Evolutionary conservation across 1,140 invertebrate species (phyloP), one percentile per base, ranked within the genome.

Genomic region (Calosoma granatense): DNA sequence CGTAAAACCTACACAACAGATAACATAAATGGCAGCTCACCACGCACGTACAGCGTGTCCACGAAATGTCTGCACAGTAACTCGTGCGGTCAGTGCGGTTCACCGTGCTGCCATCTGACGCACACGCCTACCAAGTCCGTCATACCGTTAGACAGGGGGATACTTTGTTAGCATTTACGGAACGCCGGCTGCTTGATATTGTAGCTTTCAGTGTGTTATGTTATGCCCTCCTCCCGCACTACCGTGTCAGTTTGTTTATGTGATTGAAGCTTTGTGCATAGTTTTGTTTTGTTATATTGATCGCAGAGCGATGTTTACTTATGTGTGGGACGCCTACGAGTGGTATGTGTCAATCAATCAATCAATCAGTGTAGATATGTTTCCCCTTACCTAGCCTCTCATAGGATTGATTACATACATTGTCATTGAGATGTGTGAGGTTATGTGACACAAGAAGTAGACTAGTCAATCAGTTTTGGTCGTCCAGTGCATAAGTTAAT

Each of bases 61-160:
- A 59, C 59, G 51, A 70, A 67, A 58, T 70, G 69, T 60, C 61
- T 72, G 26, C 26, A 36, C 26, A 47, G 41, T 47, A 11, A 6
- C 14, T 59, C 53, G 30, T 72, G 70, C 65, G 62, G 68, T 30
- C 71, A 72, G 58, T 72, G 70, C 60, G 70, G 70, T 22, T 61
- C 69, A 2, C 64, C 69, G 22, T 73, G 71, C 58, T 62, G 71
- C 20, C 70, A 71, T 55, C 56, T 71, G 51, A 64, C 68, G 12
- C 67, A 68, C 51, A 63, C 67, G 17, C 67, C 68, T 21, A 55
- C 69, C 52, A 72, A 71, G 61, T 61, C 69, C 17, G 62, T 66
- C 22, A 71, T 72, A 53, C 69, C 69, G n/a, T 64, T 72, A 19
- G 70, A 72, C 62, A 64, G 70, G 51, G 69, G 68, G 56, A 71